Conservation (phyloP, 2,797 vertebrate species). For the Tarsius wallacei region DNA sequence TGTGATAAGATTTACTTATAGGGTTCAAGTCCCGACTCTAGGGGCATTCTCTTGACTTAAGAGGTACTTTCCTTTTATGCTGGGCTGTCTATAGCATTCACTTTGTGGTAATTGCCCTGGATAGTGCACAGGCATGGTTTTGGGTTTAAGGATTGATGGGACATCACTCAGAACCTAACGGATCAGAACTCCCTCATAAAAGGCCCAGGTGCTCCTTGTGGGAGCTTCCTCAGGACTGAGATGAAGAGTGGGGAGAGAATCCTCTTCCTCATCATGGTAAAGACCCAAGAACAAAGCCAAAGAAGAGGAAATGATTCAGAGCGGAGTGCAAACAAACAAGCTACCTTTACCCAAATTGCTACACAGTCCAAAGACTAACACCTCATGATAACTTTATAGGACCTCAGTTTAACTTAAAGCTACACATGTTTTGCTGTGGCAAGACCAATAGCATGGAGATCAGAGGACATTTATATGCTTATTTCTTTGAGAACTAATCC, state of each 20-base stretch:
- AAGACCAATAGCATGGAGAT: neutral
- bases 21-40: neutral
- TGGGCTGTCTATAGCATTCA: neutral
- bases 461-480: neutral
- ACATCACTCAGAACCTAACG: neutral
- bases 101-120: neutral
- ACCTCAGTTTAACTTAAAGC: neutral
- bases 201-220: neutral
- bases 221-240: neutral
- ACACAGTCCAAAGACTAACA: neutral
- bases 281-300: neutral
- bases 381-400: neutral
- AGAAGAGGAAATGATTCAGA: neutral
- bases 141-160: neutral
- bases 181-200: neutral
- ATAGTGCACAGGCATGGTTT: neutral
- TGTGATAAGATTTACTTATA: neutral
- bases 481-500: neutral
- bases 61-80: too few relatives aligned
- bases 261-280: neutral
- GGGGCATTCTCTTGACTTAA: fast-evolving
- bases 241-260: neutral
- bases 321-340: neutral
- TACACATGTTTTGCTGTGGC: neutral
- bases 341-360: neutral